A percentile compares a stretch with the other conserved stretches of the same genome.
These are phyloP conservation scores for Drosophila mimetica DNA, from an alignment of 2,888 invertebrate species.

Conservation along the genomic window DNA sequence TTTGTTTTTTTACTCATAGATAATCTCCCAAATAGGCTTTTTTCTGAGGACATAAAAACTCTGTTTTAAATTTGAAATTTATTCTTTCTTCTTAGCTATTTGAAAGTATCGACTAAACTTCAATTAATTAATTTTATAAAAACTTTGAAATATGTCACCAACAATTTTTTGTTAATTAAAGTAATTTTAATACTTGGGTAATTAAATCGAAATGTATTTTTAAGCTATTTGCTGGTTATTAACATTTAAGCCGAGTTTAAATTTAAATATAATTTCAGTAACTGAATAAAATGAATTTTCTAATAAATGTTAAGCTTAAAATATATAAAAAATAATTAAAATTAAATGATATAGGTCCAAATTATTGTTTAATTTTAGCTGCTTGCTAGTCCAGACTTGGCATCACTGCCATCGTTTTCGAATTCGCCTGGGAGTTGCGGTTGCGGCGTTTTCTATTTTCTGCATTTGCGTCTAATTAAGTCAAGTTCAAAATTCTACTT, in stretches of 20 bases:
- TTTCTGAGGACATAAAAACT: not conserved
- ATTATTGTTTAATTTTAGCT: not conserved
- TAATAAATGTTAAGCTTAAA: no score
- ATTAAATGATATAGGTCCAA: no score
- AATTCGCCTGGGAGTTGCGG: conserved; percentile 33
- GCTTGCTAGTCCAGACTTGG: not conserved
- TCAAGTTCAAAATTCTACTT: conserved; percentile 68
- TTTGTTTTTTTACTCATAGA: conserved; percentile 3
- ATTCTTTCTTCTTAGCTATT: not conserved
- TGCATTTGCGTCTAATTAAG: conserved; percentile 69
- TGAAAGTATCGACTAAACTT: no score
- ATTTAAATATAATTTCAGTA: no score
- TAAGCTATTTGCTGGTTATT: no score
- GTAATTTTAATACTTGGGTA: no score
- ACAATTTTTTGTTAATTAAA: no score
- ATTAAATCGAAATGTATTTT: no score
- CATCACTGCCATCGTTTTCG: conserved; percentile 20
- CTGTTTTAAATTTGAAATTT: not conserved
- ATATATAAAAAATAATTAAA: no score
- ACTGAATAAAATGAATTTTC: no score
- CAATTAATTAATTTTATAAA: not conserved
- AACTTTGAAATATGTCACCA: not conserved
- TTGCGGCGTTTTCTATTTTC: conserved; percentile 58
- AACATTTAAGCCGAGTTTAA: no score
- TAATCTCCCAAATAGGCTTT: not conserved